A percentile compares a stretch with the other conserved stretches of the same genome.
Evolutionary conservation across 2,797 vertebrate species (phyloP).

Genomic region (Myotis pilosus): DNA sequence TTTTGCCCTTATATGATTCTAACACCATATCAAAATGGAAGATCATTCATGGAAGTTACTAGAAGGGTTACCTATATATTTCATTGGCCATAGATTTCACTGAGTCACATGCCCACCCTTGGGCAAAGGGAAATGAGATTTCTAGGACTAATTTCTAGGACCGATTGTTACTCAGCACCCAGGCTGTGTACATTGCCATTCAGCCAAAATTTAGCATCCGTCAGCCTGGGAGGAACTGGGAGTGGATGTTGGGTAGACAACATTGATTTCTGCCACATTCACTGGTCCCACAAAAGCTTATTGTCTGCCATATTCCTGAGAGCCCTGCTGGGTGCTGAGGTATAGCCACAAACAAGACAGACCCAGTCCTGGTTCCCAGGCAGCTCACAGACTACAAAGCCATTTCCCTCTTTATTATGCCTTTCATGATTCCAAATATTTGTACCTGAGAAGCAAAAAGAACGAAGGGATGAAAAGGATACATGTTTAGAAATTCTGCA

Average conservation of each 20-base stretch:
- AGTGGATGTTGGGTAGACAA: background rate
- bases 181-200: background rate
- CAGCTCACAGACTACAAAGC: background rate
- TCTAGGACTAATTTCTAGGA: background rate
- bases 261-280: background rate
- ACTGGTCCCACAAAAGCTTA: background rate
- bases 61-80: background rate
- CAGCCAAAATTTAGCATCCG: background rate
- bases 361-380: background rate
- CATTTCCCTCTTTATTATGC: constrained; percentile 61
- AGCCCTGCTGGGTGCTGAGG: background rate
- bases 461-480: constrained; percentile 20
- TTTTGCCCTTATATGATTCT: background rate
- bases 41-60: background rate
- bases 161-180: background rate
- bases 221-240: background rate
- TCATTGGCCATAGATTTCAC: background rate
- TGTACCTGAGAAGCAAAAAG: constrained; percentile 58
- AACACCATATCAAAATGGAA: background rate
- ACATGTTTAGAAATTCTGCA: constrained; percentile 69
- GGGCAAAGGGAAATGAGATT: background rate
- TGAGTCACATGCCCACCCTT: background rate
- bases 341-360: background rate
- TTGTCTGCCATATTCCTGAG: background rate
- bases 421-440: constrained; percentile 53